Conservation (phyloP, 2,797 vertebrate species). For the Sphenodon punctatus region DNA sequence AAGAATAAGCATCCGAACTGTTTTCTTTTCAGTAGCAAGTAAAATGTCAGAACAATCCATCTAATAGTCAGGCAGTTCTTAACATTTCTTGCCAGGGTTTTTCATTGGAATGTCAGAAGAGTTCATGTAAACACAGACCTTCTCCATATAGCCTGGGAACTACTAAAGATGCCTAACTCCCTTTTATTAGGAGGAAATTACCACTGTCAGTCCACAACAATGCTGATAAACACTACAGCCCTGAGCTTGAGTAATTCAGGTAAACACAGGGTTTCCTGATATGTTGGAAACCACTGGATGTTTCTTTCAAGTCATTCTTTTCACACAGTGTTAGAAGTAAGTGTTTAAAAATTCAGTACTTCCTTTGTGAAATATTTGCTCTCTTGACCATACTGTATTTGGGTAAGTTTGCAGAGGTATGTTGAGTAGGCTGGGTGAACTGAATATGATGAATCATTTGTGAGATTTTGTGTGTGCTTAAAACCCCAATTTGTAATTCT, state of each 20-base stretch:
- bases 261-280: slow-evolving; percentile 75
- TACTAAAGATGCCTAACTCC: slow-evolving; percentile 61
- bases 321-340: slow-evolving; percentile 64
- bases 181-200: slow-evolving; percentile 70
- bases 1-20: background rate
- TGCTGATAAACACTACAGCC: slow-evolving; percentile 64
- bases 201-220: slow-evolving; percentile 72
- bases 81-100: slow-evolving; percentile 7
- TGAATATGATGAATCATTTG: background rate
- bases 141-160: slow-evolving; percentile 70
- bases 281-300: slow-evolving; percentile 38
- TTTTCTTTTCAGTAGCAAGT: background rate
- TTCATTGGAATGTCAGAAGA: slow-evolving; percentile 39
- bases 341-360: slow-evolving; percentile 62
- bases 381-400: background rate
- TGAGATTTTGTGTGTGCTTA: background rate
- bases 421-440: background rate
- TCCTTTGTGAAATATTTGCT: slow-evolving; percentile 49
- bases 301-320: slow-evolving; percentile 71
- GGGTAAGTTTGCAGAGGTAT: slow-evolving; percentile 31
- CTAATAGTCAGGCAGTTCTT: background rate
- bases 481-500: no score
- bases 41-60: slow-evolving; percentile 2
- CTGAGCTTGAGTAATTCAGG: slow-evolving; percentile 62
- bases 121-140: slow-evolving; percentile 47